Evolutionary conservation across 2,888 invertebrate species (phyloP).

Genomic region (Cacoxenus indagator): DNA sequence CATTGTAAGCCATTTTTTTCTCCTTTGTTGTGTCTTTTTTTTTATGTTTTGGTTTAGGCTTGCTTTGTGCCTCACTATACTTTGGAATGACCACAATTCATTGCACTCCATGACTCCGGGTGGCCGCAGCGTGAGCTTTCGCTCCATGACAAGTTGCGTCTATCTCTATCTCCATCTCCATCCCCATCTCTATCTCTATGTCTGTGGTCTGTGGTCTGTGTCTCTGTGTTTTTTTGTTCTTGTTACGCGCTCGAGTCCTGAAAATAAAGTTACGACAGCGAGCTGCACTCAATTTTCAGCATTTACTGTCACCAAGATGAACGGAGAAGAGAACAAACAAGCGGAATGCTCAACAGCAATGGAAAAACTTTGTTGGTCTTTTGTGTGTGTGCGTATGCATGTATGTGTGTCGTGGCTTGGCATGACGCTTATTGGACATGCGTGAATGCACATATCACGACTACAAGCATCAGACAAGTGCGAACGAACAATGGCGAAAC

Average conservation of each 20-base stretch:
- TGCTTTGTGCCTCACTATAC: too few species aligned
- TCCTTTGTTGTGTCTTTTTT: neutral
- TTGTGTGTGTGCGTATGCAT: neutral
- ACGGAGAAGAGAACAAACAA: neutral
- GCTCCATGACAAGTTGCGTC: too few species aligned
- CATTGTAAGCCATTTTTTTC: too few species aligned
- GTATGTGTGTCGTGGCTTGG: neutral
- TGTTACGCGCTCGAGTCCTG: conserved; percentile 12
- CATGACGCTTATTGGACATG: too few species aligned
- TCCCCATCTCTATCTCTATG: too few species aligned
- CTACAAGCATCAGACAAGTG: neutral
- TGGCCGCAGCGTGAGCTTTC: too few species aligned
- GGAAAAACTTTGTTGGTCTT: neutral
- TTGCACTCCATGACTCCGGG: too few species aligned
- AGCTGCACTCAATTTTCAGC: conserved; percentile 65
- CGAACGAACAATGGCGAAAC: neutral
- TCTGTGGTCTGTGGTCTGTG: neutral
- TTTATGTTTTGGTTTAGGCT: neutral
- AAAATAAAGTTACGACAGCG: conserved; percentile 53
- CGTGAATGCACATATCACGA: neutral
- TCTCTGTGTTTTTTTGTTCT: neutral
- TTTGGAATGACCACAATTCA: too few species aligned
- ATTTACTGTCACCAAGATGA: conserved; percentile 52
- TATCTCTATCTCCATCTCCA: too few species aligned
- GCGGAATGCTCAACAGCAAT: neutral